Evolutionary conservation across 2,797 vertebrate genomes (phyloP).

Genomic region (Melanotaenia maccullochi): DNA sequence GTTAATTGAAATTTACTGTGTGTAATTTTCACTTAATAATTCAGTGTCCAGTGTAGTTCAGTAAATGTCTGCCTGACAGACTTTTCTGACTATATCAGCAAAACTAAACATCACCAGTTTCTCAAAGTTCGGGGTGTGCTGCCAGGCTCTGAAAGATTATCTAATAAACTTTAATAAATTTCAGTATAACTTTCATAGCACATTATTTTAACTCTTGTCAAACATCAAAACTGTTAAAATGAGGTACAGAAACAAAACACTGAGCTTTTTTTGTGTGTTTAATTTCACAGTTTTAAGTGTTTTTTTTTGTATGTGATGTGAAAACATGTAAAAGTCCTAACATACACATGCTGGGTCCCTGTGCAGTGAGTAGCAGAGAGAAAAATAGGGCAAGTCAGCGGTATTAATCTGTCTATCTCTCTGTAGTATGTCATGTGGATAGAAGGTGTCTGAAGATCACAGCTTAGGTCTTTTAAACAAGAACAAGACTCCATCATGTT

Average conservation of each 20-base stretch:
- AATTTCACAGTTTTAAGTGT: not conserved
- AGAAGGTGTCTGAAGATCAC: slow-evolving; percentile 29
- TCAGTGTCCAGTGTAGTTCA: not conserved
- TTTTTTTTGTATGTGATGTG: not conserved
- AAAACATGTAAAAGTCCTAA: not conserved
- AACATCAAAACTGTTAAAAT: not conserved
- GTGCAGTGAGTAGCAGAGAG: slow-evolving; percentile 5
- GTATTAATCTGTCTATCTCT: slow-evolving; percentile 33
- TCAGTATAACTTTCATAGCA: not conserved
- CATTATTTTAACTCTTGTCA: not conserved
- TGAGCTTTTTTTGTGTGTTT: not conserved
- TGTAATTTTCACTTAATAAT: not conserved
- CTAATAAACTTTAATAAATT: slow-evolving; percentile 1
- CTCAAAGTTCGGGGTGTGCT: slow-evolving; percentile 1
- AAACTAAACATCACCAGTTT: slow-evolving; percentile 1
- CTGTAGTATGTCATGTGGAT: slow-evolving; percentile 22
- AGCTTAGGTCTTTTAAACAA: slow-evolving; percentile 27
- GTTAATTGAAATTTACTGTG: not conserved
- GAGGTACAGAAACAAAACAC: not conserved
- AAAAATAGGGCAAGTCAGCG: slow-evolving; percentile 7
- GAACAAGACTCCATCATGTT: slow-evolving; percentile 13
- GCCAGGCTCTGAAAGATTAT: not conserved
- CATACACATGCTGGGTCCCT: not conserved
- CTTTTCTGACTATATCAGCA: not conserved
- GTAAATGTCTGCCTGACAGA: not conserved